Evolutionary conservation across 2,888 invertebrate species (phyloP), one percentile per base, ranked within the genome.

Genomic region (Orthosia cruda): DNA sequence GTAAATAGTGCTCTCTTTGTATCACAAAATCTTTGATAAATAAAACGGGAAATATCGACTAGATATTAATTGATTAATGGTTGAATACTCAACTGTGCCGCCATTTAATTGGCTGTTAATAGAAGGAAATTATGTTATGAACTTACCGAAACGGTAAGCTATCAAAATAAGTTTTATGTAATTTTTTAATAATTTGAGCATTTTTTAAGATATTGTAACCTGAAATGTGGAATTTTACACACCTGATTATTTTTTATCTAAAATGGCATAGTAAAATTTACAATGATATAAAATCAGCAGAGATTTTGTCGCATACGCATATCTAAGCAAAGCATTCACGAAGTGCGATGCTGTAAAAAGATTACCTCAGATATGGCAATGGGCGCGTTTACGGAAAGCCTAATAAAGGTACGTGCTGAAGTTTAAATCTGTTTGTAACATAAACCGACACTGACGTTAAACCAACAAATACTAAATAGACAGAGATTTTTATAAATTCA

Each of bases 361-460:
- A 83, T 80, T 66, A 83, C 75, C 77, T 66, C 81, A 83, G 83
- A 71, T 83, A 77, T 66, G 68, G 81, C 74, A 72, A 81, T 40
- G 81, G 66, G 78, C 77, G 83, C 86, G 81, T 90, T 91, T 90
- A 89, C 83, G 81, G 83, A 87, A 87, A 83, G 70, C 77, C 87
- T 87, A 83, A 84, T 86, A 86, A 77, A 88, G 85, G 86, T 86
- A 80, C 81, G 85, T 67, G 76, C 18, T 81, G 32, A 54, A 55
- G 67, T 71, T 50, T 69, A 67, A 45, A 74, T 79, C 58, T 70
- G 45, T 68, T 66, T 59, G 49, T 68, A 45, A 71, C n/a, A 71
- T 69, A 67, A 78, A n/a, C 45, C n/a, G 1, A 32, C 32, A 3
- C 45, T 23, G 1, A 32, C 32, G 7, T 32, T 32, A 32, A 20